Evolutionary conservation across 2,797 vertebrate species (phyloP), one percentile per base, ranked within the genome.

Genomic region (Poeciliopsis paucimaculata): DNA sequence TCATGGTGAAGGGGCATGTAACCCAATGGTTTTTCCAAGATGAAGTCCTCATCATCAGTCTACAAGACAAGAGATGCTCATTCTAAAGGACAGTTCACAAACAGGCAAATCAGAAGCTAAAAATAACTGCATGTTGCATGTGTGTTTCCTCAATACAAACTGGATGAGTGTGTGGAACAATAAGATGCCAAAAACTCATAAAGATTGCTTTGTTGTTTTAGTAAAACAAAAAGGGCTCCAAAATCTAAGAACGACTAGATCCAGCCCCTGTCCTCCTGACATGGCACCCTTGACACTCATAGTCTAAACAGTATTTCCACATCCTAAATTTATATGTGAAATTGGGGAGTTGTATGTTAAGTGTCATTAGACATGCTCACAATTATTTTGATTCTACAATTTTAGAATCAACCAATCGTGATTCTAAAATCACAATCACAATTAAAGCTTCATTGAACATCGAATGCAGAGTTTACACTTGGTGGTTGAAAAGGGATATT

Each of bases 41-140:
- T 85, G 45, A 93, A 94, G 82, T 95, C 95, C n/a, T 95, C 87
- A 0, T 95, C 95, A 75, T 96, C 95, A 0, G 92, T 94, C 96
- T 96, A 84, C 39, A 86, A 86, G 9, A 77, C 79, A 53, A 88
- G 28, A 49, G 13, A 75, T 41, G 16, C 3, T 71, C 34, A 77
- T 46, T 79, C 7, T 10, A 26, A 79, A 36, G 16, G 26, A 79
- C 16, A 57, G 80, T 34, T 60, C 57, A 86, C 26, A 70, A 53
- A 72, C 7, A n/a, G 2, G 39, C 51, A 57, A 12, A 4, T 5
- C 41, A 76, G 51, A 62, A 43, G 28, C 45, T 43, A 77, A 70
- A 60, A 77, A 77, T 72, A 36, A n/a, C n/a, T 8, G 2, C 10
- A 34, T 71, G 15, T 71, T 73, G 64, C 76, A 12, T 68, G 7